A percentile compares a stretch with the other conserved stretches of the same genome.
Conservation (phyloP, 2,113 vertebrate species). For the Rallus limicola region DNA sequence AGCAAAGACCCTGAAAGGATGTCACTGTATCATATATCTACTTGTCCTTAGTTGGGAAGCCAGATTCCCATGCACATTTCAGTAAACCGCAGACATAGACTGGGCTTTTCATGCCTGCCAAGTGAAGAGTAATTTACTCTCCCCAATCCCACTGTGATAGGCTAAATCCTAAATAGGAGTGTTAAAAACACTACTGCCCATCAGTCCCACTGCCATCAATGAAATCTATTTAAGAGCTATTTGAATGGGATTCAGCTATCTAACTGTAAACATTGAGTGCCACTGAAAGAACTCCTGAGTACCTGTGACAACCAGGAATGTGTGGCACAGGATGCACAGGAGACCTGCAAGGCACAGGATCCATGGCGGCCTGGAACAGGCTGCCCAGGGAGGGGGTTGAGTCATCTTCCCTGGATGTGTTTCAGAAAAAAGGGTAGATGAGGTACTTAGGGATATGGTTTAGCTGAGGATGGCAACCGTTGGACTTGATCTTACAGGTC, state of each 20-base stretch:
- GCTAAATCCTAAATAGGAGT: neutral
- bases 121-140: neutral
- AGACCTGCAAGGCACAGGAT: neutral
- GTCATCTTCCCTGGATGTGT: no score
- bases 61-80: neutral
- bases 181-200: neutral
- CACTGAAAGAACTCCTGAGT: neutral
- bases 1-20: neutral
- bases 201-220: neutral
- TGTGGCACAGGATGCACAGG: neutral
- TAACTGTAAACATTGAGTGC: neutral
- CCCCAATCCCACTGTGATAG: neutral
- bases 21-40: fast-evolving
- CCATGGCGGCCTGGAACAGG: no score
- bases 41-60: neutral
- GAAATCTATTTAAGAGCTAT: neutral
- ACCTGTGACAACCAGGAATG: neutral
- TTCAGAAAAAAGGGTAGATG: no score
- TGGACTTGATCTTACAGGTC: no score
- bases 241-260: neutral
- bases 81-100: neutral
- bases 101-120: neutral
- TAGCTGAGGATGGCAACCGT: no score
- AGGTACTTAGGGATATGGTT: no score
- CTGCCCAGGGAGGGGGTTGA: no score